These are phyloP conservation scores for Tubulanus polymorphus DNA, from an alignment of 2,888 invertebrate species.

Conservation along the genomic window DNA sequence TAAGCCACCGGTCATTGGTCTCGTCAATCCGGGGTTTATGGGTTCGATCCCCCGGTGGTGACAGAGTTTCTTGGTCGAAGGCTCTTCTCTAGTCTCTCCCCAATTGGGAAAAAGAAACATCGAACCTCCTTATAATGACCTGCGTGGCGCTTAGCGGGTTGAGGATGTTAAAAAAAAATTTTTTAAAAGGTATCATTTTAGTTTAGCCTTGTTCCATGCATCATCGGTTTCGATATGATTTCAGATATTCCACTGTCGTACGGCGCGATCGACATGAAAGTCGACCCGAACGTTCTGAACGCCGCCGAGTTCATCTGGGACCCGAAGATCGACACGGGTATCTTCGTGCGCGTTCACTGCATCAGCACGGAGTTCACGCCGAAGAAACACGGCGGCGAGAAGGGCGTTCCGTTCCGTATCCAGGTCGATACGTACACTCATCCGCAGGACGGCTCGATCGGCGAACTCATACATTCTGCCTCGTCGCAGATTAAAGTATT, in stretches of 20 bases:
- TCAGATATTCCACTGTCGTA: constrained; percentile 88
- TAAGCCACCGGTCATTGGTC: too few relatives aligned
- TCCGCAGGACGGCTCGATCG: constrained; percentile 40
- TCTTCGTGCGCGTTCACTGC: constrained; percentile 87
- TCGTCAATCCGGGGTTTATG: too few relatives aligned
- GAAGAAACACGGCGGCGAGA: constrained; percentile 96
- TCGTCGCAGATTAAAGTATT: constrained; percentile 93
- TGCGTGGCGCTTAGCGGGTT: too few relatives aligned
- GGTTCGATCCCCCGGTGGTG: too few relatives aligned
- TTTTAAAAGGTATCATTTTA: constrained; percentile 26
- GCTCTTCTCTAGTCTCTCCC: too few relatives aligned
- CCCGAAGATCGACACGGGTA: constrained; percentile 91
- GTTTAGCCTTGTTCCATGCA: background rate
- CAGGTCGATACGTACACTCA: constrained; percentile 84
- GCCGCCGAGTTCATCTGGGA: constrained; percentile 89
- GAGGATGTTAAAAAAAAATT: too few relatives aligned
- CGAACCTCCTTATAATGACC: too few relatives aligned
- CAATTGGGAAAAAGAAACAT: too few relatives aligned
- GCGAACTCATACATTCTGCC: constrained; percentile 78
- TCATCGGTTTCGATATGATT: constrained; percentile 11
- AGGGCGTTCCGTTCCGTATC: constrained; percentile 93
- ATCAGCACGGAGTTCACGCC: constrained; percentile 97
- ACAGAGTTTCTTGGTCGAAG: too few relatives aligned
- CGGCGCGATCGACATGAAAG: constrained; percentile 78
- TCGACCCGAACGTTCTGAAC: constrained; percentile 69